A percentile compares a stretch with the other conserved stretches of the same genome.
Conservation (phyloP, 2,888 invertebrate genomes). For the Orthosia cruda region DNA sequence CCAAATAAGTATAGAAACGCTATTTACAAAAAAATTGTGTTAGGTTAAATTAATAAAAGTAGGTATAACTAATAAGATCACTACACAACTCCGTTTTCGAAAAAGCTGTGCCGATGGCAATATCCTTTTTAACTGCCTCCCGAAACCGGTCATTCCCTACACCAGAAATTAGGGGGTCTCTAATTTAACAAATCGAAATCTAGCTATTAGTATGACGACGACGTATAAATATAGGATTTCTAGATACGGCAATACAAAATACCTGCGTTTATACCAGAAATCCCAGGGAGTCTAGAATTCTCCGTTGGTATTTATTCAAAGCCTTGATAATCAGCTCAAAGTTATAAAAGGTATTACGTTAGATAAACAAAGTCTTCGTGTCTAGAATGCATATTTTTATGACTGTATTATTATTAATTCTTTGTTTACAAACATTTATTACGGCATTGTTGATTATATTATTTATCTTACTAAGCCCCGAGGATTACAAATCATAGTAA, state of each 20-base stretch:
- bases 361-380: slow-evolving; percentile 6
- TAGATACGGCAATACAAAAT: neutral
- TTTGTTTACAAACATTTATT: slow-evolving; percentile 44
- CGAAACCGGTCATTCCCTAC: neutral
- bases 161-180: too few species aligned
- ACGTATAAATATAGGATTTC: too few species aligned
- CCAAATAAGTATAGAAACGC: too few species aligned
- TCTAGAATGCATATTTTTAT: slow-evolving; percentile 17
- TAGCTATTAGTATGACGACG: too few species aligned
- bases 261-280: too few species aligned
- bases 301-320: slow-evolving; percentile 29
- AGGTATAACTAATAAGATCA: neutral
- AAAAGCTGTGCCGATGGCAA: neutral
- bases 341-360: slow-evolving; percentile 34
- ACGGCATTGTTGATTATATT: neutral
- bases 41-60: neutral
- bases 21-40: too few species aligned
- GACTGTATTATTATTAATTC: slow-evolving; percentile 17
- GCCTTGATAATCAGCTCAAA: slow-evolving; percentile 24
- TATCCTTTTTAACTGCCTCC: slow-evolving; percentile 4
- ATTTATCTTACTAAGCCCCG: neutral
- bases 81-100: neutral
- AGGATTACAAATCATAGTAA: neutral
- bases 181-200: too few species aligned
- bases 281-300: slow-evolving; percentile 9